Base-by-base conservation (phyloP, 2,797 vertebrate genomes). In the Myotis planiceps region DNA sequence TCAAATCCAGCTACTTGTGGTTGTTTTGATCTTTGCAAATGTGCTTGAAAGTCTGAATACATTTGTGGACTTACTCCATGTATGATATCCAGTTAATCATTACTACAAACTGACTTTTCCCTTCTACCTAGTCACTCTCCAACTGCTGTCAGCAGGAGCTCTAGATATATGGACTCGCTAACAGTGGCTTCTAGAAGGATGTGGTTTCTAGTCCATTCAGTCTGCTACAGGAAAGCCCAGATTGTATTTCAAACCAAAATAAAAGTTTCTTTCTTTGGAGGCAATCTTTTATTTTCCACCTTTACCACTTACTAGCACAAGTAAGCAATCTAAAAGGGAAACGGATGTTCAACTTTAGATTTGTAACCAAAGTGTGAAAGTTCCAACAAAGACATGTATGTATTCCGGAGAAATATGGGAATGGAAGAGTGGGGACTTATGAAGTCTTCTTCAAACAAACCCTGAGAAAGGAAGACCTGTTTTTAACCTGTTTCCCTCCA, bases 21-120 rank as follows among this genome's bases (percentile, higher is more conserved):
- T 97, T 96, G 92, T 96, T 97, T 97, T 97, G 80, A 93, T 96
- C 88, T 96, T 86, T 83, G 72, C 94, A 96, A 97, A 94, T 75
- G 45, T 86, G 76, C 79, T 88, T 92, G 85, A 66, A 90, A 80
- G 71, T 83, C 88, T 91, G 32, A 97, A 95, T 89, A 42, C 71
- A 96, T 91, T 42, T 85, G 53, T 86, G 92, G 85, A 42, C 86
- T 95, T 71, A 92, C 78, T 94, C 88, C 65, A 89, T 7, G 0
- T 75, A 88, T 93, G 93, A 49, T 13, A 49, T 47, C 39, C 81
- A 74, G 72, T 93, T 95, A 72, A 97, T 90, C 66, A 96, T 92
- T 96, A 92, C 95, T 93, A 75, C 63, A 92, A 93, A 82, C 72
- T 90, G 94, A 96, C 93, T 93, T 94, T 74, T 94, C 47, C 23